Base-by-base conservation (phyloP, 1,140 invertebrate genomes). In the Argopecten irradians region DNA sequence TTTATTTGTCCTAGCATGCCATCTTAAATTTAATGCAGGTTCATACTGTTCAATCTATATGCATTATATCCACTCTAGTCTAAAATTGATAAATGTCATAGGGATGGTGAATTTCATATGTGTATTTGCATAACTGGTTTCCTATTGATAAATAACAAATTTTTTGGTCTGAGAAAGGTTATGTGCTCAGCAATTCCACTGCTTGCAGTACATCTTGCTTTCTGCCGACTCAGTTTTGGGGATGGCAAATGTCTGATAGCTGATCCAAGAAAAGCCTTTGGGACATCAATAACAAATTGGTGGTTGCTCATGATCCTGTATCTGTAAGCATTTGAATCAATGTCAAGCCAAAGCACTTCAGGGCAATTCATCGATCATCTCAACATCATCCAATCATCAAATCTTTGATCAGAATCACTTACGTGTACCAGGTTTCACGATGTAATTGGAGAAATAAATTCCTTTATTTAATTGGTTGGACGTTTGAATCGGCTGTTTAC, bases 141-240 rank as follows among this genome's bases (percentile, higher is more conserved):
- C 19, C 82, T 39, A 82, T 1, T 84, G 33, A 33, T 86, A 82
- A 2, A 7, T 41, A 13, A 86, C 55, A 34, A 82, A 88, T 13
- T 84, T 34, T 87, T 84, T 34, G 32, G 28, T 33, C 39, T 32
- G 7, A 1, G n/a, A 28, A 55, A 22, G 14, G n/a, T 34, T 82
- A 71, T 83, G n/a, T 82, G 2, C 8, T 82, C 22, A 85, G 46
- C 22, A 85, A 85, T 33, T 83, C 55, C 46, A 85, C 9, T 32
- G 55, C 35, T 14, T n/a, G n/a, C n/a, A n/a, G 39, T 3, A 71
- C 82, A 86, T 71, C 86, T 55, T 32, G 36, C 33, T 39, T 41
- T 86, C 83, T 88, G 55, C 11, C n/a, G 19, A n/a, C 39, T 84
- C 35, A 34, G 83, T 89, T 39, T 82, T 43, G 8, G 88, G 82